Percentiles rank a stretch among this genome's conserved stretches.
Conservation (phyloP, 2,888 invertebrate genomes). For the Pollenia griseotomentosa region DNA sequence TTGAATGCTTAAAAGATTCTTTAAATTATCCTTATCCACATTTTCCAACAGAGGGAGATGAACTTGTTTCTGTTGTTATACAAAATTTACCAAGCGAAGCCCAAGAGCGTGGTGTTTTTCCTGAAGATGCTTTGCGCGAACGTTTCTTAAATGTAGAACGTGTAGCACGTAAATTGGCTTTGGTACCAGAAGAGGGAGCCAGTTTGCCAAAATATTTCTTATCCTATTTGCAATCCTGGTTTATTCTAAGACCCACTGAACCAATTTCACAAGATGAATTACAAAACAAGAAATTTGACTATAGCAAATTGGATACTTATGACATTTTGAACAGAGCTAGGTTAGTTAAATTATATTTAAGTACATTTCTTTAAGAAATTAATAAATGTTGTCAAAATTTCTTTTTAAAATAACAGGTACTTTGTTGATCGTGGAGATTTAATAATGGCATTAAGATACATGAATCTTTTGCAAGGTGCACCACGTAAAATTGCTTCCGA, state of each 20-base stretch:
- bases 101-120: constrained; percentile 92
- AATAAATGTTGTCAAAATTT: neutral
- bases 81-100: constrained; percentile 92
- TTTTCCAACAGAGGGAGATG: constrained; percentile 87
- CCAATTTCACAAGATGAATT: constrained; percentile 90
- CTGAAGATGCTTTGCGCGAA: constrained; percentile 93
- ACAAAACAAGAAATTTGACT: constrained; percentile 89
- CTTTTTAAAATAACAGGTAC: constrained; percentile 86
- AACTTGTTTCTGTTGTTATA: constrained; percentile 91
- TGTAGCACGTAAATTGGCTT: constrained; percentile 92
- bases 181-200: constrained; percentile 96
- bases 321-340: constrained; percentile 95
- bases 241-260: constrained; percentile 89
- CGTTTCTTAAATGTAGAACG: constrained; percentile 93
- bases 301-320: constrained; percentile 91
- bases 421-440: constrained; percentile 95
- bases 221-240: constrained; percentile 94
- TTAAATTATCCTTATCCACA: too few species aligned
- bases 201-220: constrained; percentile 91
- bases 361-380: neutral
- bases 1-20: too few species aligned
- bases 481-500: constrained; percentile 92
- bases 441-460: constrained; percentile 92
- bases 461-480: constrained; percentile 95
- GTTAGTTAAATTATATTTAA: constrained; percentile 84